These are phyloP conservation scores for Galbula dea DNA, from an alignment of 2,113 vertebrate genomes.

Conservation along the genomic window DNA sequence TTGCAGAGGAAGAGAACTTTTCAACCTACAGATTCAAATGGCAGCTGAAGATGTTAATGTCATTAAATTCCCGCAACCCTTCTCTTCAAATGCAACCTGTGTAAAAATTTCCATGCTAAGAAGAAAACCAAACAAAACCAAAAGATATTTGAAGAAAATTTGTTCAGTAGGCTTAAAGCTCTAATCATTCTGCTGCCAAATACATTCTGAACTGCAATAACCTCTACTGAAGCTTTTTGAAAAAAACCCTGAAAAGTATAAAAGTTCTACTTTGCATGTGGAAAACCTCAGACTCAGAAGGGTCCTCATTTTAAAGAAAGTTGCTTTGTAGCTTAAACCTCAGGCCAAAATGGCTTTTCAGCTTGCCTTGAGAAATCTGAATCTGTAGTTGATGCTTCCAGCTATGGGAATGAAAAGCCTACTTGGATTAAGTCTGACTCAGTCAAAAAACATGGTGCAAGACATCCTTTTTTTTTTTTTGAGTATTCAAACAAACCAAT, in stretches of 20 bases:
- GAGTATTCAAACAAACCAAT: background rate
- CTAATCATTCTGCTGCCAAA: background rate
- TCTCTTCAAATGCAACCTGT: background rate
- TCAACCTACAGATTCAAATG: background rate
- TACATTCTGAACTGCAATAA: background rate
- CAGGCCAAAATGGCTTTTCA: constrained; percentile 8
- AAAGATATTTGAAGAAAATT: background rate
- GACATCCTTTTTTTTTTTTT: background rate
- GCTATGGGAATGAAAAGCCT: background rate
- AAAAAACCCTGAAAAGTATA: background rate
- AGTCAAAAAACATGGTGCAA: background rate
- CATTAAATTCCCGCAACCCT: background rate
- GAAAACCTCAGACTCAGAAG: background rate
- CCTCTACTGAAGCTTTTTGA: background rate
- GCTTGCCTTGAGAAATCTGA: background rate
- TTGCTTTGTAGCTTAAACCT: background rate
- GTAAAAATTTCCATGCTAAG: background rate
- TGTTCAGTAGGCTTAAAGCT: background rate
- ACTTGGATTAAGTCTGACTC: background rate
- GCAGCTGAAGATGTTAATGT: background rate
- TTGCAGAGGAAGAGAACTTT: background rate
- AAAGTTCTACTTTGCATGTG: background rate
- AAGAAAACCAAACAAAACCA: background rate
- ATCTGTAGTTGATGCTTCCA: background rate
- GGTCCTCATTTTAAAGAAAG: background rate